Evolutionary conservation across 2,797 vertebrate genomes (phyloP), one percentile per base, ranked within the genome.

Genomic region (Xenentodon cancila): DNA sequence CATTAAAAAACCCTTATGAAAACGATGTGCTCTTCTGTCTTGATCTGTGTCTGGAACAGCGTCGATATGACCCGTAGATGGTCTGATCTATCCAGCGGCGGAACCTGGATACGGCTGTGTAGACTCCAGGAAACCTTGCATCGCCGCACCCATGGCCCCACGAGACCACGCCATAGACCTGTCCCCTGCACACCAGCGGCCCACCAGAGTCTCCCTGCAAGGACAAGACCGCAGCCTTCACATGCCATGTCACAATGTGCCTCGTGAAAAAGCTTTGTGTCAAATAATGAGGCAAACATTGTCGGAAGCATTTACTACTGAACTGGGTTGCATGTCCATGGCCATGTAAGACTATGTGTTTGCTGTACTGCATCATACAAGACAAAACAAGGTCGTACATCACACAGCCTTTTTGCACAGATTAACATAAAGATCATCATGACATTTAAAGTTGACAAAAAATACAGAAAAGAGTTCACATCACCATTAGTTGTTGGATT

Each of bases 151-250:
- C 86, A 4, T 91, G 87, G 1, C 94, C 94, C 94, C 93, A 94
- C 50, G 93, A 95, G 1, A 94, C 93, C 18, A 95, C 71, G 0
- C 92, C 94, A 1, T 92, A 92, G 25, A 94, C 79, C 3, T 64
- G 84, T 2, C 92, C 92, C 1, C 88, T 80, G 25, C 92, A 95
- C 54, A 93, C 88, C 81, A 94, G 82, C 0, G 91, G 93, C 0
- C 93, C 93, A 0, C 93, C 93, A 2, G 93, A 93, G 66, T 94
- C 93, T 1, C 93, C 93, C 94, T 94, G 78, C 22, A 76, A 77
- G 55, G 19, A 78, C n/a, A 52, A 80, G 20, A 73, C 37, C 64
- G 73, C 51, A 71, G n/a, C 42, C 65, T 3, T 66, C 58, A 67
- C 44, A 53, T 55, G 37, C 45, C 16, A 32, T 22, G 40, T 32